These are phyloP conservation scores for Neogobius melanostomus DNA, from an alignment of 2,113 vertebrate genomes.

Conservation along the genomic window DNA sequence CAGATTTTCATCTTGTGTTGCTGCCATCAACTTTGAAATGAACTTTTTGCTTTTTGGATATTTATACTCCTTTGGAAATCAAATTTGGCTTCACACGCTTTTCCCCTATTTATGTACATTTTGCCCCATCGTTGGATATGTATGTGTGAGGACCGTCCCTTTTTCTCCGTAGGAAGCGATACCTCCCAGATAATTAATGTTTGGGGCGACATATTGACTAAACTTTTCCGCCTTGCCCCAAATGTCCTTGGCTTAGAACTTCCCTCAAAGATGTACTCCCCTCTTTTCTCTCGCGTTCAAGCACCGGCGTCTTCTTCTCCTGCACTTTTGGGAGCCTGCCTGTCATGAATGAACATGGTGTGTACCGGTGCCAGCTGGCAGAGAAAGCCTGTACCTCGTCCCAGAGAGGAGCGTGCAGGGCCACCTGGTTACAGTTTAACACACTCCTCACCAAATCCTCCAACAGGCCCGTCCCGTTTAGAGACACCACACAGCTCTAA, in stretches of 20 bases:
- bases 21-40: not conserved
- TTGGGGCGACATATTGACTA: constrained; percentile 39
- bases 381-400: constrained; percentile 57
- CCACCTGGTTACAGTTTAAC: constrained; percentile 73
- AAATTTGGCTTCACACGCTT: not conserved
- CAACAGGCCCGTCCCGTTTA: constrained; percentile 65
- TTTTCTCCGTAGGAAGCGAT: constrained; percentile 25
- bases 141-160: not conserved
- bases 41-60: not conserved
- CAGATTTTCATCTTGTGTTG: not conserved
- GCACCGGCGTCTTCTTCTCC: constrained; percentile 61
- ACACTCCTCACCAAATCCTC: constrained; percentile 64
- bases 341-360: constrained; percentile 72
- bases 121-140: not conserved
- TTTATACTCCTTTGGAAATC: not conserved
- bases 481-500: constrained; percentile 72
- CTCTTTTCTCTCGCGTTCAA: constrained; percentile 53
- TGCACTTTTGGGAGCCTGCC: constrained; percentile 58
- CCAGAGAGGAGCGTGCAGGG: constrained; percentile 58
- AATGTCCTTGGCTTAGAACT: constrained; percentile 68
- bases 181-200: constrained; percentile 39
- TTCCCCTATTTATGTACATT: not conserved
- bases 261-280: constrained; percentile 38
- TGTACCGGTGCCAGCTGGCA: constrained; percentile 76
- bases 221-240: constrained; percentile 55